Evolutionary conservation across 2,113 vertebrate genomes (phyloP).

Genomic region (Donacobius atricapilla): DNA sequence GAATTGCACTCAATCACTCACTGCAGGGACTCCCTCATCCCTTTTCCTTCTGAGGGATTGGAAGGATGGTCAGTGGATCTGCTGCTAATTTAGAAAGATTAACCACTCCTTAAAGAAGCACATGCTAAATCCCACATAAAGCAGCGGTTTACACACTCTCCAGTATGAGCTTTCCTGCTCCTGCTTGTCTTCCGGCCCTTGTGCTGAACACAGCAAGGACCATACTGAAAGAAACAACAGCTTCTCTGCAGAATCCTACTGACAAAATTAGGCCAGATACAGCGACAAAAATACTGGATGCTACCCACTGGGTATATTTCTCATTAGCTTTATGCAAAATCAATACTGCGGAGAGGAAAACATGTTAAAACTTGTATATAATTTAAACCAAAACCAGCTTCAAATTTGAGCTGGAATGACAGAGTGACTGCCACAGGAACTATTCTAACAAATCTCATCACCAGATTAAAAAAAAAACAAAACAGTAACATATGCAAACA

Average conservation of each 20-base stretch:
- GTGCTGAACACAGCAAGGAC: neutral
- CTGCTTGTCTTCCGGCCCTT: neutral
- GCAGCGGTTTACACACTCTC: neutral
- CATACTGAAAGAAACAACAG: neutral
- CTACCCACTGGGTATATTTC: neutral
- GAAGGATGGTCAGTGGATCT: neutral
- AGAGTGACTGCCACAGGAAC: neutral
- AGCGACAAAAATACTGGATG: neutral
- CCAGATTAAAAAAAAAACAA: neutral
- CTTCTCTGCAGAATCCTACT: neutral
- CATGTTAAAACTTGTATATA: neutral
- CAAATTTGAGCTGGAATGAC: neutral
- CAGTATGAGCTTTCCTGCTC: neutral
- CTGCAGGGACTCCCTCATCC: neutral
- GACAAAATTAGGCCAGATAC: neutral
- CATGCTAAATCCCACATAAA: neutral
- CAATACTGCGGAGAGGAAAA: neutral
- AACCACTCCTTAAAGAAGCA: neutral
- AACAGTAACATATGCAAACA: neutral
- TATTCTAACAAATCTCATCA: neutral
- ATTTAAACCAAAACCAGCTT: neutral
- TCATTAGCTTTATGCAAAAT: neutral
- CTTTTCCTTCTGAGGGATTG: neutral
- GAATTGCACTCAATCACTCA: neutral
- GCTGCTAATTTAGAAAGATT: constrained; percentile 14